Evolutionary conservation across 2,888 invertebrate species (phyloP), one percentile per base, ranked within the genome.

Genomic region (Lottia gigantea): DNA sequence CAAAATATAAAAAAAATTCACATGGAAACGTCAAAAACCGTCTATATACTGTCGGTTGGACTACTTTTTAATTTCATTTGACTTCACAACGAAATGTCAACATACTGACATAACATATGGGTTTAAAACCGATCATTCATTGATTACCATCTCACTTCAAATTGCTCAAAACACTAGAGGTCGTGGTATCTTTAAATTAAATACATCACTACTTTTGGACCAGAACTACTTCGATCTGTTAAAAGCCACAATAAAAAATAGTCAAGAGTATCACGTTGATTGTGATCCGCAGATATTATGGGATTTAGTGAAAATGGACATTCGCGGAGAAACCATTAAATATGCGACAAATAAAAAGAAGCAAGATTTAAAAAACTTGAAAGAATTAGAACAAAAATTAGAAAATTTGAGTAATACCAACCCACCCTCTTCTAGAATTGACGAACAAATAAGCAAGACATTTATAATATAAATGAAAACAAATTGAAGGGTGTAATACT

Each of bases 1-100:
- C n/a, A n/a, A n/a, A n/a, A n/a, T n/a, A n/a, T n/a, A n/a, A n/a
- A n/a, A n/a, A n/a, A n/a, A n/a, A n/a, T n/a, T n/a, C 47, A 70
- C 66, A 66, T 70, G 70, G 66, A 62, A 25, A n/a, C 62, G 66
- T 31, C 66, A 40, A 46, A 66, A 66, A 8, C 23, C 40, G n/a
- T 23, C 7, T 15, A 64, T 62, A 12, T 55, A 65, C 14, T 46
- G 61, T 31, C 23, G 66, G 47, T 63, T 70, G 15, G 47, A 70
- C 26, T 62, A 45, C 8, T 62, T 70, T 62, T 46, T 70, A 8
- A 62, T 70, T 16, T 15, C 46, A 49, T 47, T 26, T 31, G 64
- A 64, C 2, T 8, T 40, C 6, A 6, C 40, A 6, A 40, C 40
- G 2, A 40, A 40, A 40, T 6, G 2, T 40, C 1, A 3, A 40